These are phyloP conservation scores for Actias luna DNA, from an alignment of 2,888 invertebrate species.

Conservation along the genomic window DNA sequence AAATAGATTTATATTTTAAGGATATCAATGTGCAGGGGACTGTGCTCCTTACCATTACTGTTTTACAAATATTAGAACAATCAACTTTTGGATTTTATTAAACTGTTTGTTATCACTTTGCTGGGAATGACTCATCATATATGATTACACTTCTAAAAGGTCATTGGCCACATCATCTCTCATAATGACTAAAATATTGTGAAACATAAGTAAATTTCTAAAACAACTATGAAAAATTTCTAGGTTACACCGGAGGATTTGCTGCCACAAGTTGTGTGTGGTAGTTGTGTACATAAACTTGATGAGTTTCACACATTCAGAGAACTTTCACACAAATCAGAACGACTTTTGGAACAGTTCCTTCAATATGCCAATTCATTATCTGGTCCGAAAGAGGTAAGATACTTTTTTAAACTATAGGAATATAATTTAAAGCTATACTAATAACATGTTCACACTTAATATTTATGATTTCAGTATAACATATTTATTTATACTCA, in stretches of 20 bases:
- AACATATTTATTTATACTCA: no score
- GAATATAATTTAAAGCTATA: no score
- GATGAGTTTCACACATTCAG: constrained; percentile 89
- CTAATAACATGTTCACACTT: no score
- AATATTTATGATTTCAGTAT: no score
- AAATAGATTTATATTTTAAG: constrained; percentile 72
- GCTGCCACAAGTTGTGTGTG: constrained; percentile 89
- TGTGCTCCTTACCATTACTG: constrained; percentile 47
- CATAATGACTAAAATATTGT: constrained; percentile 52
- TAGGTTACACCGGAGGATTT: constrained; percentile 89
- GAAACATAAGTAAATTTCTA: constrained; percentile 41
- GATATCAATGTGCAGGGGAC: constrained; percentile 66
- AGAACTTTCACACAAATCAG: constrained; percentile 88
- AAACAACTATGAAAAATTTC: constrained; percentile 53
- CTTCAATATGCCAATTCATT: constrained; percentile 86
- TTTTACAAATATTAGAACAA: constrained; percentile 34
- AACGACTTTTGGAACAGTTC: constrained; percentile 88
- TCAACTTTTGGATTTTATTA: constrained; percentile 37
- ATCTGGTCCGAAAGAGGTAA: constrained; percentile 85
- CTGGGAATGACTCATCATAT: constrained; percentile 68
- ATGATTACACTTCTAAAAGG: constrained; percentile 72
- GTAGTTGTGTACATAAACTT: constrained; percentile 88
- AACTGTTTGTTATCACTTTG: constrained; percentile 64
- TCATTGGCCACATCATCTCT: constrained; percentile 71
- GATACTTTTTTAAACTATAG: constrained; percentile 29